phyloP scores from a whole-genome alignment of 2,888 invertebrate genomes.

The Brachypterus glaber region DNA sequence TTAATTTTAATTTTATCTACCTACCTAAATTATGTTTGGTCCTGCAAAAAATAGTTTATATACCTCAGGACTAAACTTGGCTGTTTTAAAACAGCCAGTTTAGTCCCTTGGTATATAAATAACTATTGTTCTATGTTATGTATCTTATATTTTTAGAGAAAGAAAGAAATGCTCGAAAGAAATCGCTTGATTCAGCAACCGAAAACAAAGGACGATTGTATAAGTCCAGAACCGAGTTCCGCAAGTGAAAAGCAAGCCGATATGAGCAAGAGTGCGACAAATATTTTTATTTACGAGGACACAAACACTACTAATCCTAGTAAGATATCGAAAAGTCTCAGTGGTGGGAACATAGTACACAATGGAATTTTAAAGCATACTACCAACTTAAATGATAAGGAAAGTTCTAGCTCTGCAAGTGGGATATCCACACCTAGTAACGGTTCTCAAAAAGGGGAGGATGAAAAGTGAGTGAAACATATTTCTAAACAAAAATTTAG shows the following conservation, averaged over 20 bases:
- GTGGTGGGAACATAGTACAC: slow-evolving; percentile 33
- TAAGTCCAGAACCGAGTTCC: slow-evolving; percentile 33
- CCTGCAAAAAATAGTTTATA: no score
- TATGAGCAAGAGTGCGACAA: slow-evolving; percentile 35
- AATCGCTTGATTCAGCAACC: slow-evolving; percentile 36
- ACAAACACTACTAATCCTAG: slow-evolving; percentile 13
- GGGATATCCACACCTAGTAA: slow-evolving; percentile 41
- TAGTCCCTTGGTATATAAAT: no score
- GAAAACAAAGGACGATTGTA: slow-evolving; percentile 27
- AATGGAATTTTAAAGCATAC: slow-evolving; percentile 28
- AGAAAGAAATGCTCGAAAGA: slow-evolving; percentile 39
- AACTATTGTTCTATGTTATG: no score
- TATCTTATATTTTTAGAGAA: slow-evolving; percentile 35
- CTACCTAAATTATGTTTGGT: no score
- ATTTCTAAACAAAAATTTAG: no score
- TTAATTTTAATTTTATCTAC: no score
- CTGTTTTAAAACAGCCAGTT: no score
- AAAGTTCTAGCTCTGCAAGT: slow-evolving; percentile 39
- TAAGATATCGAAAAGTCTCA: slow-evolving; percentile 31
- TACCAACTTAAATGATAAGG: slow-evolving; percentile 29
- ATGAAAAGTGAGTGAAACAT: slow-evolving; percentile 32
- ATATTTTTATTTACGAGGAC: slow-evolving; percentile 26
- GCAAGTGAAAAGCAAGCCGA: slow-evolving; percentile 22
- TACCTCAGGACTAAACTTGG: no score
- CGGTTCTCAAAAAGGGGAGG: slow-evolving; percentile 36